A percentile compares a stretch with the other conserved stretches of the same genome.
These are phyloP conservation scores for Orchestia grillus DNA, from an alignment of 1,140 invertebrate species.

Conservation along the genomic window DNA sequence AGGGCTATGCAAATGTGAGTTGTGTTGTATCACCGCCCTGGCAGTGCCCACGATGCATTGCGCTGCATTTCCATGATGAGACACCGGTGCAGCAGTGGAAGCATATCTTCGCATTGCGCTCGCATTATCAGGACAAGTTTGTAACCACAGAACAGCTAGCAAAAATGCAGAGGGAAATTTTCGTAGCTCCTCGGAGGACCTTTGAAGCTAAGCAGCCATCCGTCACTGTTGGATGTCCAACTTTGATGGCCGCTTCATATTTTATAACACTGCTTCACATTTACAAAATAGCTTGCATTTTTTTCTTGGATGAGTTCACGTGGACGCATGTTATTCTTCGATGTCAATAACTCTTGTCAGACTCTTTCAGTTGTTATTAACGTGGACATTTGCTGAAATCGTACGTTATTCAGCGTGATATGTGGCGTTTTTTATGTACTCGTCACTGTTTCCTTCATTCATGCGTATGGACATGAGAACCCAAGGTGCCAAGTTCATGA, in stretches of 20 bases:
- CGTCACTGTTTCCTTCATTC: background rate
- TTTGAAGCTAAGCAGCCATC: background rate
- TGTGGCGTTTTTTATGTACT: background rate
- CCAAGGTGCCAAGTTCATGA: no score
- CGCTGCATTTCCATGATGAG: background rate
- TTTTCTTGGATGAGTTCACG: background rate
- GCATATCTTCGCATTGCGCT: conserved; percentile 14
- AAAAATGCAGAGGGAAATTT: background rate
- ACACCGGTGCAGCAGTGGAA: background rate
- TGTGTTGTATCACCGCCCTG: conserved; percentile 33
- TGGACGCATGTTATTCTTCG: background rate
- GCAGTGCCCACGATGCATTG: background rate
- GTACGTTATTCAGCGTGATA: background rate
- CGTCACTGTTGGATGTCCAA: background rate
- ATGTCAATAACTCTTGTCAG: background rate
- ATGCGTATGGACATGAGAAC: background rate
- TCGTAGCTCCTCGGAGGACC: background rate
- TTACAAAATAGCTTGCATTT: background rate
- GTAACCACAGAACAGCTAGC: background rate
- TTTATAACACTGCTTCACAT: background rate
- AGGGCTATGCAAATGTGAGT: conserved; percentile 5
- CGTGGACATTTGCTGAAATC: background rate
- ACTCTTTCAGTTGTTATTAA: background rate
- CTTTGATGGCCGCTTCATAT: background rate
- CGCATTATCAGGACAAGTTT: background rate